Evolutionary conservation across 2,888 invertebrate genomes (phyloP).

Genomic region (Micropterix aruncella): DNA sequence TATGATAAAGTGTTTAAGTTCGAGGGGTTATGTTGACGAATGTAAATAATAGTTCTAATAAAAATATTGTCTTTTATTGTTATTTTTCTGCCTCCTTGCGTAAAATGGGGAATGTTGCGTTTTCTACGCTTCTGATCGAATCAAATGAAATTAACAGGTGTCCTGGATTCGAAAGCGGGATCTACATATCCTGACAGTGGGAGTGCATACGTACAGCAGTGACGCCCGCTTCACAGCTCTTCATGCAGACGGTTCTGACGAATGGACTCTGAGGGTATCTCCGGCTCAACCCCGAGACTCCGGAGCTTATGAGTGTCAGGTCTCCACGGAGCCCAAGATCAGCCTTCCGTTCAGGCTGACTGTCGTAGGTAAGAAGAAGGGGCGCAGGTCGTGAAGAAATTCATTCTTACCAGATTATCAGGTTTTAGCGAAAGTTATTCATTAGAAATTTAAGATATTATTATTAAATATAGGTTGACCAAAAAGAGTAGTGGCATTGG

Average conservation of each 20-base stretch:
- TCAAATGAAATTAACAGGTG: too few species aligned
- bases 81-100: constrained; percentile 24
- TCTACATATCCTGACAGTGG: constrained; percentile 47
- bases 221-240: constrained; percentile 52
- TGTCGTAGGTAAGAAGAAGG: constrained; percentile 70
- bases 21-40: too few species aligned
- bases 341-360: constrained; percentile 58
- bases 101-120: too few species aligned
- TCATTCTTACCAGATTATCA: too few species aligned
- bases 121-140: too few species aligned
- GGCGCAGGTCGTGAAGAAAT: constrained; percentile 80
- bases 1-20: too few species aligned
- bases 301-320: constrained; percentile 86
- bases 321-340: constrained; percentile 84
- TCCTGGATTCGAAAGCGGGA: constrained; percentile 28
- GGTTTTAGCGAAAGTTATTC: too few species aligned
- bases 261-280: constrained; percentile 42
- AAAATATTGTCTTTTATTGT: too few species aligned
- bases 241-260: constrained; percentile 48
- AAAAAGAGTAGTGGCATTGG: too few species aligned
- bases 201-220: constrained; percentile 51
- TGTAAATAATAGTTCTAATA: too few species aligned
- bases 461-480: too few species aligned
- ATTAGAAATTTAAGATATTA: too few species aligned
- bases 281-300: constrained; percentile 61